These are phyloP conservation scores for Steinernema hermaphroditum DNA, from an alignment of 2,888 invertebrate genomes.

Conservation along the genomic window DNA sequence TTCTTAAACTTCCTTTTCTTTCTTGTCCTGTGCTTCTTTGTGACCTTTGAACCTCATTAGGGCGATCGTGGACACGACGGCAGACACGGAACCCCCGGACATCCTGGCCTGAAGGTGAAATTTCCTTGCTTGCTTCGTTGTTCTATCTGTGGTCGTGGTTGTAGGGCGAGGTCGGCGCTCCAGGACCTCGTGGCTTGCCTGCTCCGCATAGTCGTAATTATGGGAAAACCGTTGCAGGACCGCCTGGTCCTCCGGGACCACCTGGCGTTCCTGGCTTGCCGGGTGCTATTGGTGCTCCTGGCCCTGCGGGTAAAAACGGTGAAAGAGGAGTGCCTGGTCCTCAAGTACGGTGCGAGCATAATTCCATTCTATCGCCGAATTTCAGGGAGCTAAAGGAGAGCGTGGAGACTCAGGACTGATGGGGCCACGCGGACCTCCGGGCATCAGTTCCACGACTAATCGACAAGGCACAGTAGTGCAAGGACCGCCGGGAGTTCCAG, in stretches of 20 bases:
- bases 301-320: constrained; percentile 22
- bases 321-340: constrained; percentile 21
- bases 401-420: constrained; percentile 52
- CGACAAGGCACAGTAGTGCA: constrained; percentile 44
- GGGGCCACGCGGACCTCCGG: constrained; percentile 57
- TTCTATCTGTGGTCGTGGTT: constrained; percentile 27
- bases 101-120: constrained; percentile 16
- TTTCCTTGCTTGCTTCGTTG: constrained; percentile 7
- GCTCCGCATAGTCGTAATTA: constrained; percentile 23
- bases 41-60: constrained; percentile 33
- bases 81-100: constrained; percentile 21
- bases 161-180: constrained; percentile 25
- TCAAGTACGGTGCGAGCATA: constrained; percentile 31
- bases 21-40: constrained; percentile 28
- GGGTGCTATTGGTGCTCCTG: constrained; percentile 35
- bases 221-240: constrained; percentile 40
- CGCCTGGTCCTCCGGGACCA: constrained; percentile 50
- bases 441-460: constrained; percentile 9
- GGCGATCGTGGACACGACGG: constrained; percentile 36
- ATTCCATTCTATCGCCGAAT: no score
- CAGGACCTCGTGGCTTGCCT: constrained; percentile 25
- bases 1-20: constrained; percentile 7
- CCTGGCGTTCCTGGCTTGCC: constrained; percentile 36
- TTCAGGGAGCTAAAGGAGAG: constrained; percentile 65
- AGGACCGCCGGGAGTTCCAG: constrained; percentile 45